A percentile compares a stretch with the other conserved stretches of the same genome.
Evolutionary conservation across 2,113 vertebrate species (phyloP).

Genomic region (Antennarius striatus): DNA sequence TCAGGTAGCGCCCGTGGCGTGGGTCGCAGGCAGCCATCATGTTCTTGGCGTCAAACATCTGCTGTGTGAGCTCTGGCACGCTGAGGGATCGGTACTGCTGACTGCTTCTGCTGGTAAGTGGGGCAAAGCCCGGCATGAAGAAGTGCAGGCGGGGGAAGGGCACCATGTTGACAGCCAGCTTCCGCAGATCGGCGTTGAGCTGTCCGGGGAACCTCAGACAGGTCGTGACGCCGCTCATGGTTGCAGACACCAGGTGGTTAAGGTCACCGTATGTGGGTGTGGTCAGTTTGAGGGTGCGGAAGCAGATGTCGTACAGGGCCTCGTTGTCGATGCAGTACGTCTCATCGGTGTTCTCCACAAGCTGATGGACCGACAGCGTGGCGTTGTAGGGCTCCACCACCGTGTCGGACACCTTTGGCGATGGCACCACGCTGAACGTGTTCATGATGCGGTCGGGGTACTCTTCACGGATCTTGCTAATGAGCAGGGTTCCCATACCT

Average conservation of each 20-base stretch:
- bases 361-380: slow-evolving; percentile 83
- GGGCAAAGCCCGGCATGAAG: slow-evolving; percentile 86
- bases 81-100: slow-evolving; percentile 83
- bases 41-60: slow-evolving; percentile 77
- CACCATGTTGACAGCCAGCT: slow-evolving; percentile 85
- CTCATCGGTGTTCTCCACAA: slow-evolving; percentile 85
- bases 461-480: slow-evolving; percentile 85
- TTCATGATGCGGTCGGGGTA: slow-evolving; percentile 86
- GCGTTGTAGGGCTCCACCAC: slow-evolving; percentile 86
- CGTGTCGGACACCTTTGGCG: slow-evolving; percentile 84
- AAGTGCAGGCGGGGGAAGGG: slow-evolving; percentile 86
- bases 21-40: too few species aligned
- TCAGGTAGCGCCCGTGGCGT: too few species aligned
- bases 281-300: slow-evolving; percentile 85
- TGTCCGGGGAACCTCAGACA: slow-evolving; percentile 84
- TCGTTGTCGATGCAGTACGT: slow-evolving; percentile 86
- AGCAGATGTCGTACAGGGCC: slow-evolving; percentile 84
- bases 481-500: slow-evolving; percentile 84
- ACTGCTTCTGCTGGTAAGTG: slow-evolving; percentile 83
- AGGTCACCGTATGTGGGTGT: slow-evolving; percentile 84
- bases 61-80: slow-evolving; percentile 83
- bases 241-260: slow-evolving; percentile 83
- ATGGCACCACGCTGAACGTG: slow-evolving; percentile 85
- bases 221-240: slow-evolving; percentile 84
- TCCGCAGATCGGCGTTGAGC: slow-evolving; percentile 83